A percentile compares a stretch with the other conserved stretches of the same genome.
phyloP scores from a whole-genome alignment of 1,140 invertebrate genomes.

The Caenorhabditis remanei region DNA sequence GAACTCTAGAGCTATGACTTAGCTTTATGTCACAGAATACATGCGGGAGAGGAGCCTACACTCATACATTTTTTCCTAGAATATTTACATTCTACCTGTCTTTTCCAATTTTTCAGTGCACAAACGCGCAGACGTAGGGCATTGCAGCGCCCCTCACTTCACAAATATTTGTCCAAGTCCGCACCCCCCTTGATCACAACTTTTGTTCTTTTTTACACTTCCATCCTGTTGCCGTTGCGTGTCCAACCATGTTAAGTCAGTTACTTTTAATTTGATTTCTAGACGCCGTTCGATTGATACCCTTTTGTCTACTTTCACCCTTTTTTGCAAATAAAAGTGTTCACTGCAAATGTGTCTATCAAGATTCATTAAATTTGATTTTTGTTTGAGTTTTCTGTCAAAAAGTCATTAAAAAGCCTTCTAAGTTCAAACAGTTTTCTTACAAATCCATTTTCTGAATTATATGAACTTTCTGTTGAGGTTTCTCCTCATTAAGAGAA shows the following conservation, averaged over 20 bases:
- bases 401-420: too few relatives aligned
- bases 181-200: slow-evolving; percentile 41
- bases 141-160: slow-evolving; percentile 27
- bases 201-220: slow-evolving; percentile 47
- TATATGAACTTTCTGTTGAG: too few relatives aligned
- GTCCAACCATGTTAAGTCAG: slow-evolving; percentile 44
- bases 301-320: not conserved
- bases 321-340: not conserved
- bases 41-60: slow-evolving; percentile 10
- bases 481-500: too few relatives aligned
- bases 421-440: too few relatives aligned
- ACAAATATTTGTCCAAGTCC: slow-evolving; percentile 55
- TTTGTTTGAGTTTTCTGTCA: too few relatives aligned
- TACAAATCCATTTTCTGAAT: too few relatives aligned
- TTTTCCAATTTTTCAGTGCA: slow-evolving; percentile 39
- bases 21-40: not conserved
- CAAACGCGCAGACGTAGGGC: slow-evolving; percentile 35
- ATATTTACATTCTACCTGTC: slow-evolving; percentile 54
- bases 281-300: slow-evolving; percentile 3
- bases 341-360: too few relatives aligned
- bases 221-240: slow-evolving; percentile 37
- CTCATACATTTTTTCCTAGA: slow-evolving; percentile 24
- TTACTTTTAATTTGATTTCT: slow-evolving; percentile 17
- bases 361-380: too few relatives aligned
- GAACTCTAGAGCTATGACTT: not conserved